These are phyloP conservation scores for Platycheirus albimanus DNA, from an alignment of 2,888 invertebrate genomes.

Conservation along the genomic window DNA sequence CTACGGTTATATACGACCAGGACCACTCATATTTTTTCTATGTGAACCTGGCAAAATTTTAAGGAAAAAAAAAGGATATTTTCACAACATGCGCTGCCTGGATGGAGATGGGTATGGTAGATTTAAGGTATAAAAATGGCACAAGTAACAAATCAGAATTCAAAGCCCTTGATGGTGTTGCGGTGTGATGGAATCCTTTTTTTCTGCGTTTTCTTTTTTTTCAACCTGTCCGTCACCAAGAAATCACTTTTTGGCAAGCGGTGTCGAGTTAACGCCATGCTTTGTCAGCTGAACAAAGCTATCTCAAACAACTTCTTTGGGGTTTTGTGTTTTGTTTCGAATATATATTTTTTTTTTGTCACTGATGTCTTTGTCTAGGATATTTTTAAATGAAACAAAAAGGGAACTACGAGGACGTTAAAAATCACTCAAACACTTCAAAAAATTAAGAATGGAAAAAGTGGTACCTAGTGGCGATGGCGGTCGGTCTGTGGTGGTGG, in stretches of 20 bases:
- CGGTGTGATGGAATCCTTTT: slow-evolving; percentile 54
- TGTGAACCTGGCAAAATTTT: no score
- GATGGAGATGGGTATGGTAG: no score
- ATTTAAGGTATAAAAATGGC: no score
- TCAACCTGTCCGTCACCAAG: slow-evolving; percentile 61
- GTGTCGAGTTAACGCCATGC: slow-evolving; percentile 67
- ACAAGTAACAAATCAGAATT: slow-evolving; percentile 44
- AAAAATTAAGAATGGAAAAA: slow-evolving; percentile 27
- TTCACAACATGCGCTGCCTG: not conserved
- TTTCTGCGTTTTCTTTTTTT: no score
- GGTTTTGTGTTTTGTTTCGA: slow-evolving; percentile 30
- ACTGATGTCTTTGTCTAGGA: slow-evolving; percentile 46
- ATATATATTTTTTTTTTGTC: not conserved
- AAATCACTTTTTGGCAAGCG: slow-evolving; percentile 56
- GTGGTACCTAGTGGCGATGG: no score
- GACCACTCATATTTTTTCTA: slow-evolving; percentile 27
- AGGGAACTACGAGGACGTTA: slow-evolving; percentile 30
- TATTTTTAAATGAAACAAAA: slow-evolving; percentile 36
- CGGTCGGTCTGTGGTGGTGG: not conserved
- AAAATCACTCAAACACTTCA: slow-evolving; percentile 60
- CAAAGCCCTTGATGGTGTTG: slow-evolving; percentile 28
- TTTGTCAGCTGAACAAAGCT: slow-evolving; percentile 50
- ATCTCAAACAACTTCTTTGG: slow-evolving; percentile 27
- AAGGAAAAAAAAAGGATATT: slow-evolving; percentile 20
- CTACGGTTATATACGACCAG: no score